Conservation (phyloP, 2,888 invertebrate genomes). For the Phytoseiulus persimilis region DNA sequence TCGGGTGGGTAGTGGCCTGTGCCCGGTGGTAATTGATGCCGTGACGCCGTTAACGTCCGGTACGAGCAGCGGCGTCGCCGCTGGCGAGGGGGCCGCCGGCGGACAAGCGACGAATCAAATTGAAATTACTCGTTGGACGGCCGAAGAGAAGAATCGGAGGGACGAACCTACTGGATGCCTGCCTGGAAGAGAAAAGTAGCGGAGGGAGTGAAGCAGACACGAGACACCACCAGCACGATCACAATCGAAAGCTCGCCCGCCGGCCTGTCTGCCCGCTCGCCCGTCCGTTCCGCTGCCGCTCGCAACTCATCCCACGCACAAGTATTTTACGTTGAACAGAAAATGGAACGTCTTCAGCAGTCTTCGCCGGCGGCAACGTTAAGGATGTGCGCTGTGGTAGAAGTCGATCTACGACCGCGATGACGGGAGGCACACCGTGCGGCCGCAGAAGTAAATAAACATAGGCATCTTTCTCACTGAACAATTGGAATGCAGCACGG, state of each 20-base stretch:
- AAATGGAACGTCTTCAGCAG: not conserved
- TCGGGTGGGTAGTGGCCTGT: not conserved
- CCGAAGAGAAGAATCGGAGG: not conserved
- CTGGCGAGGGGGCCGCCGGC: not conserved
- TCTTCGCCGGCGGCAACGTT: not conserved
- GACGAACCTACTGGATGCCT: not conserved
- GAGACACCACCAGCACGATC: not conserved
- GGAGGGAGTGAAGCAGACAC: not conserved
- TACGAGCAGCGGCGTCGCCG: too few relatives aligned
- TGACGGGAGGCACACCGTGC: not conserved
- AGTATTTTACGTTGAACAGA: not conserved
- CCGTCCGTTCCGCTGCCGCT: not conserved
- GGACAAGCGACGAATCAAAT: not conserved
- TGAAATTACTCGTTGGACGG: not conserved
- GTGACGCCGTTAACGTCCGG: not conserved
- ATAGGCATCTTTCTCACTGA: not conserved
- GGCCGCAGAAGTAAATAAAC: not conserved
- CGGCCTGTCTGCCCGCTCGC: too few relatives aligned
- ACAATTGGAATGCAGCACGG: too few relatives aligned
- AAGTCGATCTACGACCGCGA: not conserved
- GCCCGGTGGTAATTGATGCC: not conserved
- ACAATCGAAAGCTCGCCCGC: not conserved
- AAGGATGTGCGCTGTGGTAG: not conserved
- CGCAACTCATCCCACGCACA: not conserved
- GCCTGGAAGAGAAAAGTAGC: not conserved